Evolutionary conservation across 2,888 invertebrate species (phyloP).

Genomic region (Apomyelois bistriatella): DNA sequence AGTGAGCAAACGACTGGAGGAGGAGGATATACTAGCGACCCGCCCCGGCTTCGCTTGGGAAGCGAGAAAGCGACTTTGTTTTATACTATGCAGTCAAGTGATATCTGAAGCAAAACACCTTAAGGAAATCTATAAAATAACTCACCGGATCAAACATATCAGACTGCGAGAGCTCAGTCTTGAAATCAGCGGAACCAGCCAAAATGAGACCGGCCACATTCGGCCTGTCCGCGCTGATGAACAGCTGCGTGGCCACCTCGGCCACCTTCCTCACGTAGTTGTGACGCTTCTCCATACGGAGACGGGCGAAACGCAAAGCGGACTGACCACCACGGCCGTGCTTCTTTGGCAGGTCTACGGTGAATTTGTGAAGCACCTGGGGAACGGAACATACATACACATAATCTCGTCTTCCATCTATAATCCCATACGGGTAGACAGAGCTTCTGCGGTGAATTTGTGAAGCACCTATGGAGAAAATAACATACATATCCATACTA

Average conservation of each 20-base stretch:
- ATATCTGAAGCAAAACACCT: too few species aligned
- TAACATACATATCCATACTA: neutral
- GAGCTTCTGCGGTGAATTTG: constrained; percentile 99
- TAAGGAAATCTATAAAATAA: constrained; percentile 28
- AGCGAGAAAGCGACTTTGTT: too few species aligned
- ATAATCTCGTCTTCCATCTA: too few species aligned
- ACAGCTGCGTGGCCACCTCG: constrained; percentile 92
- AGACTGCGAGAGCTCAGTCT: constrained; percentile 99
- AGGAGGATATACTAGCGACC: too few species aligned
- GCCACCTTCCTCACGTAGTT: constrained; percentile 98
- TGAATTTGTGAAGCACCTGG: constrained; percentile 96
- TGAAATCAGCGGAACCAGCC: constrained; percentile 99
- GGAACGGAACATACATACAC: neutral
- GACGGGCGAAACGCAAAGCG: constrained; percentile 98
- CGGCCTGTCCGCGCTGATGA: constrained; percentile 98
- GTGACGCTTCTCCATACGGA: constrained; percentile 99
- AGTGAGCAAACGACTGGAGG: too few species aligned
- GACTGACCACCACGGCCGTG: constrained; percentile 99
- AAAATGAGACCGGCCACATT: constrained; percentile 98
- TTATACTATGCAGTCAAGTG: too few species aligned
- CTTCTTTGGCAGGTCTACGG: constrained; percentile 99
- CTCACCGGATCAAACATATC: constrained; percentile 99
- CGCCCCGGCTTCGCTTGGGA: too few species aligned
- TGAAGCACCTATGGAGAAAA: constrained; percentile 87
- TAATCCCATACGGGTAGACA: too few species aligned